Evolutionary conservation across 2,113 vertebrate genomes (phyloP).

Genomic region (Dendrocopos noguchii): DNA sequence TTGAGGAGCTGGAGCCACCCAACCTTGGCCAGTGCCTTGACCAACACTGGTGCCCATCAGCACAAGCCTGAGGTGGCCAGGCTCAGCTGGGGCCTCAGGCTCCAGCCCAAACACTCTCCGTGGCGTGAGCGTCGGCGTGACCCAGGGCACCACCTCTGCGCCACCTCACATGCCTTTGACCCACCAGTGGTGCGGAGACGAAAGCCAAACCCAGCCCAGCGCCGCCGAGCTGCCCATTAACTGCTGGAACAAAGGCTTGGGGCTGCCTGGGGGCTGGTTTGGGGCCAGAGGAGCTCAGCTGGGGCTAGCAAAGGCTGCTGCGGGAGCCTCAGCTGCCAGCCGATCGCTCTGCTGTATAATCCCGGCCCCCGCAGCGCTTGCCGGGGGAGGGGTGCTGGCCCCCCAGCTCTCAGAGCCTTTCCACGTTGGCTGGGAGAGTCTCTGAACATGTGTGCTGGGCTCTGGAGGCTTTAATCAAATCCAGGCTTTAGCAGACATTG

Average conservation of each 20-base stretch:
- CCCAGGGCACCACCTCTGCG: background rate
- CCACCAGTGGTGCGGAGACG: accelerated
- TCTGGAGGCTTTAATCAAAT: constrained; percentile 56
- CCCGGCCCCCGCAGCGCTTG: background rate
- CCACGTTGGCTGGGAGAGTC: constrained; percentile 16
- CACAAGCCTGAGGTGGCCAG: accelerated
- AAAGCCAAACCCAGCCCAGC: background rate
- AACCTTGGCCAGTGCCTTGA: background rate
- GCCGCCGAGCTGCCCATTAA: background rate
- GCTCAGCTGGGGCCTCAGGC: background rate
- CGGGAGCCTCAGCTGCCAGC: background rate
- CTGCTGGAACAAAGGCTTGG: constrained; percentile 28
- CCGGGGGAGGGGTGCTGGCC: background rate
- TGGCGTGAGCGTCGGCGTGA: background rate
- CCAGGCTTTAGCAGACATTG: constrained; percentile 25
- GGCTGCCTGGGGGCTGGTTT: background rate
- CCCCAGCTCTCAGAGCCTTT: background rate
- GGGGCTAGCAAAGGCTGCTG: background rate
- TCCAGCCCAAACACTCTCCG: background rate
- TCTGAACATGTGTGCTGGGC: constrained; percentile 40
- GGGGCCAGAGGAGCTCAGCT: background rate
- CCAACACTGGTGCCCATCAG: background rate
- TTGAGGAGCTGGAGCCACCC: background rate
- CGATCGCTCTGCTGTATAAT: constrained; percentile 23
- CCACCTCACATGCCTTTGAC: background rate